Evolutionary conservation across 2,113 vertebrate genomes (phyloP).

Genomic region (Circaetus gallicus): DNA sequence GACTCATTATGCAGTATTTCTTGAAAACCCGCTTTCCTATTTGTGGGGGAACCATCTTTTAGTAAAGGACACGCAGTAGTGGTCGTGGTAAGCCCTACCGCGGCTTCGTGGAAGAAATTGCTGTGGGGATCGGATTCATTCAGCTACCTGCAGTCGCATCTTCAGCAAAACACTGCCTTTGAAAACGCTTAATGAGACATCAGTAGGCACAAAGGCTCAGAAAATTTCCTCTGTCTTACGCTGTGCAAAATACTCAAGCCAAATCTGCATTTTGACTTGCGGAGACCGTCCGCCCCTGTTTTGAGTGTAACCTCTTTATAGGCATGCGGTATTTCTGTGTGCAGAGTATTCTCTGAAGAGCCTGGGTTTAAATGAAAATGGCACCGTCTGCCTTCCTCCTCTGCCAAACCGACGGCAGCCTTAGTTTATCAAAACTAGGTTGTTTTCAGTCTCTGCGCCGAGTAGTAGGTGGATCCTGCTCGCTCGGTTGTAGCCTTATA

Average conservation of each 20-base stretch:
- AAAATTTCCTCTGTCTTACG: background rate
- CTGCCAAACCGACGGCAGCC: background rate
- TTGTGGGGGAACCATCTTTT: background rate
- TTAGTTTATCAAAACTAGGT: background rate
- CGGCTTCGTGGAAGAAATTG: background rate
- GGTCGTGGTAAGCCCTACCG: background rate
- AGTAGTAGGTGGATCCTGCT: slow-evolving; percentile 8
- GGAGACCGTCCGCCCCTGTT: background rate
- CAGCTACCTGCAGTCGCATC: background rate
- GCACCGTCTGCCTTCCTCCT: background rate
- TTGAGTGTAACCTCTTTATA: background rate
- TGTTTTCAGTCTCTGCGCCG: background rate
- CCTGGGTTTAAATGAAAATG: background rate
- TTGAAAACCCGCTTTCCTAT: slow-evolving; percentile 52
- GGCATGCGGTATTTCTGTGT: background rate
- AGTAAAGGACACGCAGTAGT: background rate
- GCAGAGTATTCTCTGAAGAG: background rate
- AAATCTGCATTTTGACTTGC: background rate
- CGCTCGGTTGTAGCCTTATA: slow-evolving; percentile 3
- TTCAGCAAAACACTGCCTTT: background rate
- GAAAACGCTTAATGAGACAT: background rate
- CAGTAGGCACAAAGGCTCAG: background rate
- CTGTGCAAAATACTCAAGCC: background rate
- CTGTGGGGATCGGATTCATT: background rate
- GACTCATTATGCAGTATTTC: slow-evolving; percentile 72